Conservation (phyloP, 2,888 invertebrate genomes). For the Emmelina monodactyla region DNA sequence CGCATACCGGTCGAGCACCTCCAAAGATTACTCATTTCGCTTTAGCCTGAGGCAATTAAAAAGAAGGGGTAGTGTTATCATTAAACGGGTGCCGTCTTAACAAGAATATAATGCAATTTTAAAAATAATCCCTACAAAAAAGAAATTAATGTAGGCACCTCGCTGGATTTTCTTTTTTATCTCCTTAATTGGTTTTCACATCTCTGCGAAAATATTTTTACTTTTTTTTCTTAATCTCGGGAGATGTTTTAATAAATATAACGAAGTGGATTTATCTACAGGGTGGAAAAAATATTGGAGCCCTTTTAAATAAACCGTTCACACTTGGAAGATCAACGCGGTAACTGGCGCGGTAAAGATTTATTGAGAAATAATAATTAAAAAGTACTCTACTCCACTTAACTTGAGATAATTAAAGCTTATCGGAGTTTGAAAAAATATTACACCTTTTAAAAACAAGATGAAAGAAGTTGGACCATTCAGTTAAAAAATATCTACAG, state of each 20-base stretch:
- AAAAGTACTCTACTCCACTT: conserved; percentile 28
- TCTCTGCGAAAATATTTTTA: conserved; percentile 64
- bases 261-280: conserved; percentile 51
- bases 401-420: conserved; percentile 40
- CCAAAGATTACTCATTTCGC: conserved; percentile 59
- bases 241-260: conserved; percentile 67
- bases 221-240: conserved; percentile 66
- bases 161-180: conserved; percentile 64
- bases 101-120: conserved; percentile 67
- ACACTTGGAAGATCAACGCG: conserved; percentile 62
- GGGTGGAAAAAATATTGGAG: conserved; percentile 57
- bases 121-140: conserved; percentile 67
- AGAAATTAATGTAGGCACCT: conserved; percentile 66
- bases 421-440: conserved; percentile 1
- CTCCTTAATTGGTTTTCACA: conserved; percentile 68
- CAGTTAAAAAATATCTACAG: too few species aligned
- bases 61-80: conserved; percentile 63
- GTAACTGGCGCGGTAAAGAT: conserved; percentile 45
- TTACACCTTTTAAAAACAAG: too few species aligned
- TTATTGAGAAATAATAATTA: conserved; percentile 61
- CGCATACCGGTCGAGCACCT: conserved; percentile 48
- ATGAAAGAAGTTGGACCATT: too few species aligned
- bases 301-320: conserved; percentile 61
- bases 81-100: conserved; percentile 61
- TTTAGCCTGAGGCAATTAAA: conserved; percentile 63